phyloP scores from a whole-genome alignment of 1,140 invertebrate genomes.

The Diabrotica undecimpunctata region DNA sequence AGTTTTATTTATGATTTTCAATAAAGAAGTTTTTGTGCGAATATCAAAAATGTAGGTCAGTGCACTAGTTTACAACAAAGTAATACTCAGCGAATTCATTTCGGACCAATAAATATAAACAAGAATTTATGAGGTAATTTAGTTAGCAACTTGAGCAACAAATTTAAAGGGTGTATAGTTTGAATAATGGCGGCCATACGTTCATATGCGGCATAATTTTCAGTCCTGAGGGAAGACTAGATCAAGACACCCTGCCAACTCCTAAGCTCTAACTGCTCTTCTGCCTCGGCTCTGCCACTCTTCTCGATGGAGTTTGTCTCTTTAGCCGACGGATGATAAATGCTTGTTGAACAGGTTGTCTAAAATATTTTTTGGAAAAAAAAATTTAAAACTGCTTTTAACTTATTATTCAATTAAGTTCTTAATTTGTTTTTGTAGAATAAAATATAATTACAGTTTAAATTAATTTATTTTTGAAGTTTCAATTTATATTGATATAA shows the following conservation, averaged over 20 bases:
- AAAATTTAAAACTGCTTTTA: no score
- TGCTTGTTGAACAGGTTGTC: no score
- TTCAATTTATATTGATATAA: no score
- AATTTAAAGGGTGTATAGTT: slow-evolving; percentile 34
- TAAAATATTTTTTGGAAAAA: no score
- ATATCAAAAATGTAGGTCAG: neutral
- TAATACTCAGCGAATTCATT: slow-evolving; percentile 11
- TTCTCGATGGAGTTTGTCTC: neutral
- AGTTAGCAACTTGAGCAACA: slow-evolving; percentile 34
- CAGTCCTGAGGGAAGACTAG: slow-evolving; percentile 31
- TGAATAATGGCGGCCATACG: slow-evolving; percentile 32
- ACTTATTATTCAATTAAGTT: no score
- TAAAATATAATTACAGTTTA: neutral
- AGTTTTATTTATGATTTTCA: no score
- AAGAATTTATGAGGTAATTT: slow-evolving; percentile 33
- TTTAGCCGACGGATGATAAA: no score
- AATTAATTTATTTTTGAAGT: no score
- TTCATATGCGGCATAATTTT: slow-evolving; percentile 33
- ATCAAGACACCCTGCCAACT: slow-evolving; percentile 23
- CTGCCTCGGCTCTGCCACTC: neutral
- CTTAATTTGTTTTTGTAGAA: neutral
- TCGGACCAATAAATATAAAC: slow-evolving; percentile 30
- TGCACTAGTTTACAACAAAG: slow-evolving; percentile 3
- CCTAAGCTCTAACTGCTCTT: slow-evolving; percentile 12
- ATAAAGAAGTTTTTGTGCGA: no score